A percentile compares a stretch with the other conserved stretches of the same genome.
Evolutionary conservation across 2,797 vertebrate genomes (phyloP).

Genomic region (Sitta carolinensis): DNA sequence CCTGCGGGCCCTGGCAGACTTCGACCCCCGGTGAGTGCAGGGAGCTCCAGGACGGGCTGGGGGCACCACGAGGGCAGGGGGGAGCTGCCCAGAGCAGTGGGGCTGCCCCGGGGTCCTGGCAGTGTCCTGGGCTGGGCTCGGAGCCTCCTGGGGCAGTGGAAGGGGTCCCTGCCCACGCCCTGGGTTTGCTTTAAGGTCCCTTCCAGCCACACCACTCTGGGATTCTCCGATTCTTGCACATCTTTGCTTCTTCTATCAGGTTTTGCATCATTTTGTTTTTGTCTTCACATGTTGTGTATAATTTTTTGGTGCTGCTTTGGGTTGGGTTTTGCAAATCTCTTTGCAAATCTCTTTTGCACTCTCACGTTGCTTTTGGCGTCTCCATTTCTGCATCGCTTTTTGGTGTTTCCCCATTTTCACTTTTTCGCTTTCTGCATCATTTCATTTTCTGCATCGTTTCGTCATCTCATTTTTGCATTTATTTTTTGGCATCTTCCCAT

Average conservation of each 20-base stretch:
- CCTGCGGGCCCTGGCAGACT: conserved; percentile 89
- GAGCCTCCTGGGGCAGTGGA: accelerated
- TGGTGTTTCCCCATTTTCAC: not conserved
- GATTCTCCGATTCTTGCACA: not conserved
- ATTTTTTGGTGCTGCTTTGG: not conserved
- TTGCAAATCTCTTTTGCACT: not conserved
- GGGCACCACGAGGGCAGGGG: no score
- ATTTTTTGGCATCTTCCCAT: not conserved
- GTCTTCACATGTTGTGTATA: accelerated
- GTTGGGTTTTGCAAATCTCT: not conserved
- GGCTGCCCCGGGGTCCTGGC: not conserved
- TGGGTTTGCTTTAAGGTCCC: not conserved
- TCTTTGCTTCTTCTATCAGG: accelerated
- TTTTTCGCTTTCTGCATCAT: not conserved
- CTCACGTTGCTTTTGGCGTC: not conserved
- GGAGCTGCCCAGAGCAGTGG: not conserved
- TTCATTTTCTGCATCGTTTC: not conserved
- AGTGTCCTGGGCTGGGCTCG: not conserved
- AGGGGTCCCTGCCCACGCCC: not conserved
- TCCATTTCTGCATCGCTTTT: not conserved
- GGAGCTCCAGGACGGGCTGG: not conserved
- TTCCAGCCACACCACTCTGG: not conserved
- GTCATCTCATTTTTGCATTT: not conserved
- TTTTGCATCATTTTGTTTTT: not conserved
- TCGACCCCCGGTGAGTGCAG: conserved; percentile 87